A percentile compares a stretch with the other conserved stretches of the same genome.
phyloP scores from a whole-genome alignment of 2,888 invertebrate genomes.

The Parnassius smintheus region DNA sequence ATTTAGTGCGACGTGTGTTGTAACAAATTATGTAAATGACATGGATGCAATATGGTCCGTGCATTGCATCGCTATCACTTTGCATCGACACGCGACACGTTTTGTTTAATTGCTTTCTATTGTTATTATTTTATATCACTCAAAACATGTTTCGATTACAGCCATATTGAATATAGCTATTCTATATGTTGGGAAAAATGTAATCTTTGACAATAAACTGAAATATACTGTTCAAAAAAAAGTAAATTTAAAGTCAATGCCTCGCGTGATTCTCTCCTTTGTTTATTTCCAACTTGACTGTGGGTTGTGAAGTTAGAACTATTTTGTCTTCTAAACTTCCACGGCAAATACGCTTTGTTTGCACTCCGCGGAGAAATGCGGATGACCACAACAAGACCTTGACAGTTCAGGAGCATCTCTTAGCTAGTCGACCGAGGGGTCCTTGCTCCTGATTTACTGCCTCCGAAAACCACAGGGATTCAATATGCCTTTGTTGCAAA shows the following conservation, averaged over 20 bases:
- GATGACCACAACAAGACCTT: conserved; percentile 72
- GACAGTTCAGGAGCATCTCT: conserved; percentile 71
- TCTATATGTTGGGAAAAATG: no score
- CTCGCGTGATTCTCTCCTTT: not conserved
- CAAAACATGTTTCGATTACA: conserved; percentile 30
- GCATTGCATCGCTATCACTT: conserved; percentile 63
- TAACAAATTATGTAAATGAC: conserved; percentile 74
- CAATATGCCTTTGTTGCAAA: conserved; percentile 76
- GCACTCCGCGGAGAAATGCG: conserved; percentile 50
- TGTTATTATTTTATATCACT: conserved; percentile 59
- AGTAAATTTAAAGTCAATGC: no score
- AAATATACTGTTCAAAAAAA: no score
- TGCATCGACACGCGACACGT: conserved; percentile 71
- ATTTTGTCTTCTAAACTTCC: conserved; percentile 32
- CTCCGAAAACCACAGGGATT: conserved; percentile 74
- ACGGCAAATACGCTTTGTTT: conserved; percentile 47
- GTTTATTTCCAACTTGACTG: conserved; percentile 11
- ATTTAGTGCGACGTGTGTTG: conserved; percentile 41
- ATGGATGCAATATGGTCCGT: conserved; percentile 76
- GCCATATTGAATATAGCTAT: no score
- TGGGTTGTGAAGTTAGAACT: conserved; percentile 22
- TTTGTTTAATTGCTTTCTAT: conserved; percentile 47
- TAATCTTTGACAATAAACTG: no score
- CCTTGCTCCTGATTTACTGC: conserved; percentile 77
- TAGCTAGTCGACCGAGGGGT: conserved; percentile 53